A percentile compares a stretch with the other conserved stretches of the same genome.
Evolutionary conservation across 2,888 invertebrate species (phyloP).

Genomic region (Hypselothyrea guttata): DNA sequence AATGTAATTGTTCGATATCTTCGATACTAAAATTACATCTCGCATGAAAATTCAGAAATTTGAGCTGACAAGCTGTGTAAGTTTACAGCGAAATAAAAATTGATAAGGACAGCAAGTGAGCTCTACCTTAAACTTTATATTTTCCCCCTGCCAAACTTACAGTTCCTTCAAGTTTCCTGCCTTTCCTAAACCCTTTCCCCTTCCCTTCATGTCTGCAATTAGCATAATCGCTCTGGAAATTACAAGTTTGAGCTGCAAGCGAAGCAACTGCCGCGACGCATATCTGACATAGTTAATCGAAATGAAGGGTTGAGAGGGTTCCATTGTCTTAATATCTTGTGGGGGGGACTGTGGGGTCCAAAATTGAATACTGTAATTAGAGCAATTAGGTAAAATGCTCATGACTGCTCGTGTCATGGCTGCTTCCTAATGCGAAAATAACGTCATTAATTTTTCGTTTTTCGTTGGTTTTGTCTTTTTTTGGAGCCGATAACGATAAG

Average conservation of each 20-base stretch:
- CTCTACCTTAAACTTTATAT: too few relatives aligned
- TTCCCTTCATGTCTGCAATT: conserved; percentile 54
- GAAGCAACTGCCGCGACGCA: conserved; percentile 46
- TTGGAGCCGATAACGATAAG: neutral
- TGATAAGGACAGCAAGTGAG: too few relatives aligned
- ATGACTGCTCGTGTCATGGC: conserved; percentile 73
- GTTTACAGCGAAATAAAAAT: too few relatives aligned
- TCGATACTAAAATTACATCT: too few relatives aligned
- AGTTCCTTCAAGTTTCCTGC: neutral
- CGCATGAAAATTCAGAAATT: too few relatives aligned
- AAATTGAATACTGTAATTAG: conserved; percentile 67
- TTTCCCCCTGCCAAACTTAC: neutral
- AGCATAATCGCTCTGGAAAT: conserved; percentile 78
- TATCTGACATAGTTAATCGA: conserved; percentile 63
- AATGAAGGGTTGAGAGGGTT: conserved; percentile 42
- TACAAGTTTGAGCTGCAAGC: conserved; percentile 61
- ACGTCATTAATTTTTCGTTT: conserved; percentile 67
- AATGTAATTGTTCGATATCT: too few relatives aligned
- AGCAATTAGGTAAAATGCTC: conserved; percentile 74
- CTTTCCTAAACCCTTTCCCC: neutral
- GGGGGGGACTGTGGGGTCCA: conserved; percentile 8
- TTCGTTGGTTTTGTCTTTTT: neutral
- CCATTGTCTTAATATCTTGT: neutral
- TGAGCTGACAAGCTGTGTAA: too few relatives aligned
- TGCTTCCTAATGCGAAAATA: conserved; percentile 77